Base-by-base conservation (phyloP, 2,113 vertebrate species). In the Blennius ocellaris region DNA sequence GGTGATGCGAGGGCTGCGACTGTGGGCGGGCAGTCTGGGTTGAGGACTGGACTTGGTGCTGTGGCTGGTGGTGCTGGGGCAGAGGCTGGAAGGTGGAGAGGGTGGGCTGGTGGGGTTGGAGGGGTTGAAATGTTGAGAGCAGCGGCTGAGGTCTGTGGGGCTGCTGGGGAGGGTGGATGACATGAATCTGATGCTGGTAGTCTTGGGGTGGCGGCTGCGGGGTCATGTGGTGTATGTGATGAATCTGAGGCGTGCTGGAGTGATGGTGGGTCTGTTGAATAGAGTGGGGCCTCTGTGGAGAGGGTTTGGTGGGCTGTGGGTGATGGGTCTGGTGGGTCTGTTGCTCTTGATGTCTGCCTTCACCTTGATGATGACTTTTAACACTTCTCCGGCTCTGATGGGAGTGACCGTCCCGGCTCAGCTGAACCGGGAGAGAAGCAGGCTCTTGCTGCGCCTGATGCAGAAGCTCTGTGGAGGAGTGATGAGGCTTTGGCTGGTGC, bases 151-250 rank as follows among this genome's bases (percentile, higher is more conserved):
- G 84, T 67, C 90, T 86, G 60, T 91, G 91, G 55, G 89, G 81
- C 48, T 92, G 93, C 79, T 94, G 93, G 1, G 91, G 89, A 44
- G 90, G 86, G 68, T 93, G 91, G 72, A 93, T 92, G 12, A 92
- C 91, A 9, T 92, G 92, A 30, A 92, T 89, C 75, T 93, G 92
- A 58, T 90, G 92, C 61, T 82, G 90, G 58, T 80, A 88, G 56
- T 84, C 80, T 73, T 92, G 83, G 2, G 82, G 89, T 45, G 82
- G 89, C 2, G 93, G 87, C 63, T 91, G 93, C 30, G 87, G 90
- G 39, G 87, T 91, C 69, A 90, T 86, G 45, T 93, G 92, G 58
- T 89, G 88, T 15, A 90, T 88, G 55, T 92, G 93, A 36, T 91
- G 90, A 64, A 89, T 89, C 67, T 90, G 88, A 41, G 90, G 85